These are phyloP conservation scores for Pantala flavescens DNA, from an alignment of 1,140 invertebrate genomes.

Conservation along the genomic window DNA sequence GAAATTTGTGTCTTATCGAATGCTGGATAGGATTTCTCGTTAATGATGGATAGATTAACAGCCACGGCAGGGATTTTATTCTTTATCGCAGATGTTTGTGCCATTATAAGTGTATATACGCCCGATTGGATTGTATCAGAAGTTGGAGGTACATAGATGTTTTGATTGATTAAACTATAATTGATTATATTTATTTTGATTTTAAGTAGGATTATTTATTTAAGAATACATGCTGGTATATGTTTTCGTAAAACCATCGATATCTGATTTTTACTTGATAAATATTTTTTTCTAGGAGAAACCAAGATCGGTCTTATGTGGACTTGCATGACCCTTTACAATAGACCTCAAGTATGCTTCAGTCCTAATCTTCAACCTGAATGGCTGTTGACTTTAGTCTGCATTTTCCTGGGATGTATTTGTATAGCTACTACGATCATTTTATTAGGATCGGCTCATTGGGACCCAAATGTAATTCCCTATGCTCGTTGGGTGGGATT, in stretches of 20 bases:
- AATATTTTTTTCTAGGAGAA: conserved; percentile 49
- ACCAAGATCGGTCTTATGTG: conserved; percentile 84
- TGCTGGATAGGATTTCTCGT: too few relatives aligned
- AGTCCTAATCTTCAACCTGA: conserved; percentile 76
- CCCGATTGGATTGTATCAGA: conserved; percentile 95
- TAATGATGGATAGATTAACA: conserved; percentile 74
- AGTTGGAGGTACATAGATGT: conserved; percentile 59
- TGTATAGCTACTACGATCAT: conserved; percentile 87
- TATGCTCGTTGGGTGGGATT: conserved; percentile 93
- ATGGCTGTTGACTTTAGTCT: conserved; percentile 82
- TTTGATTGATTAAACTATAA: not conserved
- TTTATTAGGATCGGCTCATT: conserved; percentile 74
- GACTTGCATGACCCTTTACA: conserved; percentile 87
- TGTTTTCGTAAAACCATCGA: too few relatives aligned
- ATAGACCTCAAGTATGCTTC: conserved; percentile 77
- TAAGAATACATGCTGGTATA: not conserved
- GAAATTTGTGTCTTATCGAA: too few relatives aligned
- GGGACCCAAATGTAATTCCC: conserved; percentile 80
- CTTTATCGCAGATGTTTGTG: conserved; percentile 85
- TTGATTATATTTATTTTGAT: conserved; percentile 10
- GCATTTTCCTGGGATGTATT: conserved; percentile 85
- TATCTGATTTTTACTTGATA: too few relatives aligned
- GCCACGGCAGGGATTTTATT: conserved; percentile 86
- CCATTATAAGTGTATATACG: conserved; percentile 83
- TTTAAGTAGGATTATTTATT: not conserved